Evolutionary conservation across 92 coral and sea anemone species (phyloP), one percentile per base, ranked within the genome.

Genomic region (Porites evermanni): DNA sequence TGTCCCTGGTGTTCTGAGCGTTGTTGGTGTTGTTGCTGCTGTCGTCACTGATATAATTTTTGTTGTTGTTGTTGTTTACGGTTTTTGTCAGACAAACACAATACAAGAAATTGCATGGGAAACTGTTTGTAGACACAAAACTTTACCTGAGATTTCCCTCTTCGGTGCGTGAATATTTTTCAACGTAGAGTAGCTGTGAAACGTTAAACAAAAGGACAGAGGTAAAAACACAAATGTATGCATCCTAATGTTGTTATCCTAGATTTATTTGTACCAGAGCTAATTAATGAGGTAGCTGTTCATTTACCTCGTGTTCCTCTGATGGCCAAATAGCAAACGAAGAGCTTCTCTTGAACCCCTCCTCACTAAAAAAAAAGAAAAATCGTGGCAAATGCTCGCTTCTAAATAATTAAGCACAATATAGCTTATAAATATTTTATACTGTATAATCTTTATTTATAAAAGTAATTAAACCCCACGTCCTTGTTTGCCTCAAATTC

Each of bases 301-400:
- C 53, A 11, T 47, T 71, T 80, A 93, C 96, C 90, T 80, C 84
- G 23, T 88, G 89, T 24, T 75, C 64, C 38, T 73, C 74, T 1
- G 97, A 91, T 47, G 94, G 97, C 94, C 94, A 94, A 7, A 74
- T 47, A 13, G 97, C 88, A 80, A 94, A 88, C 58, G 94, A 91
- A 12, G 88, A 74, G 17, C 94, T 82, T 53, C n/a, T 85, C 78
- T 88, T 84, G 61, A 70, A 91, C 12, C 90, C 58, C 29, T 74
- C 86, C 53, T 94, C 94, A 6, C 97, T 94, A 72, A 6, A 81
- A 80, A 12, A 58, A 14, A 8, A 21, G 61, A 52, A 71, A 78
- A 76, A 17, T 17, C 21, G 24, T 13, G 50, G 11, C 59, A 8
- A 65, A 10, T 63, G 13, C 75, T 56, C 29, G 7, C 8, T 16